Percentiles rank a stretch among this genome's conserved stretches.
Evolutionary conservation across 92 coral and sea anemone species (phyloP).

Genomic region (Meandrina meandrites): DNA sequence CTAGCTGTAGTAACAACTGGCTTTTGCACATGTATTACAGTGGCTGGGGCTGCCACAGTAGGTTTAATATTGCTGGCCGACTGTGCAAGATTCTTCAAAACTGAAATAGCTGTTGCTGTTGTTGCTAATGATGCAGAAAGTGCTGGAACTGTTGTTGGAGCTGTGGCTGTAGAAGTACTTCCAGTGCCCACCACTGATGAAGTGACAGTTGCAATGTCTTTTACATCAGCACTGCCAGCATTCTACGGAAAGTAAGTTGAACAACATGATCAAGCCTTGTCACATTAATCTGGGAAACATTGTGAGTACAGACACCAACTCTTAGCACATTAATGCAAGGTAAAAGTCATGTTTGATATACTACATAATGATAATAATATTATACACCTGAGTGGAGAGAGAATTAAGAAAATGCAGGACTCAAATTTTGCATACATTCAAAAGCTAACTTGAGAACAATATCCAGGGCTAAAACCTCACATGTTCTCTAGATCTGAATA

Average conservation of each 20-base stretch:
- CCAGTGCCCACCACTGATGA: slow-evolving; percentile 3
- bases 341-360: too few relatives aligned
- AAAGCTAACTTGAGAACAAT: too few relatives aligned
- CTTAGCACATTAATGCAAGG: too few relatives aligned
- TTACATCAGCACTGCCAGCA: slow-evolving; percentile 16
- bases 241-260: slow-evolving; percentile 10
- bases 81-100: slow-evolving; percentile 33
- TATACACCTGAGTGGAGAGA: too few relatives aligned
- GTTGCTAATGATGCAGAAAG: slow-evolving; percentile 40
- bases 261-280: not conserved
- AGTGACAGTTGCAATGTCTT: slow-evolving; percentile 11
- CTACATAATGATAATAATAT: too few relatives aligned
- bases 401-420: too few relatives aligned
- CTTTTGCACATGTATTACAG: slow-evolving; percentile 15
- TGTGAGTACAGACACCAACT: too few relatives aligned
- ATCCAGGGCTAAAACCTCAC: too few relatives aligned
- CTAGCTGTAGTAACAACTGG: slow-evolving; percentile 66
- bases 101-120: slow-evolving; percentile 41
- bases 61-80: not conserved
- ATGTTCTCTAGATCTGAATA: too few relatives aligned
- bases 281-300: too few relatives aligned
- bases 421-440: too few relatives aligned
- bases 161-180: slow-evolving; percentile 18
- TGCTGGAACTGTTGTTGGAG: slow-evolving; percentile 35
- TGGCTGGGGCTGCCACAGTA: slow-evolving; percentile 6